Evolutionary conservation across 2,888 invertebrate species (phyloP).

Genomic region (Tuberolachnus salignus): DNA sequence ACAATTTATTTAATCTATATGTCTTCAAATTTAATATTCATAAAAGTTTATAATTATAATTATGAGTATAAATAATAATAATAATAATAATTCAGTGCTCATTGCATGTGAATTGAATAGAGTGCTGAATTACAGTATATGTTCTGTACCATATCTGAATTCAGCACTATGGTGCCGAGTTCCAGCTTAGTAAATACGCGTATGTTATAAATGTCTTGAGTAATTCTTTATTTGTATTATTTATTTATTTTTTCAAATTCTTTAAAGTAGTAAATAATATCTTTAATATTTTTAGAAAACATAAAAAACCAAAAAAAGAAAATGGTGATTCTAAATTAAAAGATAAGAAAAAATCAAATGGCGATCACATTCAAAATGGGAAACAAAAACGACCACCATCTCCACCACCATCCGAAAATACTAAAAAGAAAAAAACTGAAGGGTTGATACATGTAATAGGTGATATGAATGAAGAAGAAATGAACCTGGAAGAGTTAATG

Average conservation of each 20-base stretch:
- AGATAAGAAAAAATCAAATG: conserved; percentile 50
- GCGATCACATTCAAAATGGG: conserved; percentile 38
- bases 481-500: conserved; percentile 88
- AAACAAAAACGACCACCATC: conserved; percentile 54
- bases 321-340: conserved; percentile 46
- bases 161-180: no score
- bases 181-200: no score
- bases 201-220: no score
- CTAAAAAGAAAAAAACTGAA: conserved; percentile 47
- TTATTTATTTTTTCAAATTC: neutral
- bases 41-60: no score
- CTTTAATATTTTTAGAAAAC: conserved; percentile 35
- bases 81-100: no score
- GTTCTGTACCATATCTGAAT: no score
- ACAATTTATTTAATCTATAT: no score
- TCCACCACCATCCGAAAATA: conserved; percentile 11
- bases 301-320: conserved; percentile 46
- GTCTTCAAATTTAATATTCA: no score
- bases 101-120: no score
- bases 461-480: conserved; percentile 71
- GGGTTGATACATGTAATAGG: conserved; percentile 7
- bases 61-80: no score
- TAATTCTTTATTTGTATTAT: neutral
- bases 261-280: neutral
- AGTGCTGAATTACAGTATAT: no score